These are phyloP conservation scores for Epinephelus coioides DNA, from an alignment of 2,797 vertebrate species.

Conservation along the genomic window DNA sequence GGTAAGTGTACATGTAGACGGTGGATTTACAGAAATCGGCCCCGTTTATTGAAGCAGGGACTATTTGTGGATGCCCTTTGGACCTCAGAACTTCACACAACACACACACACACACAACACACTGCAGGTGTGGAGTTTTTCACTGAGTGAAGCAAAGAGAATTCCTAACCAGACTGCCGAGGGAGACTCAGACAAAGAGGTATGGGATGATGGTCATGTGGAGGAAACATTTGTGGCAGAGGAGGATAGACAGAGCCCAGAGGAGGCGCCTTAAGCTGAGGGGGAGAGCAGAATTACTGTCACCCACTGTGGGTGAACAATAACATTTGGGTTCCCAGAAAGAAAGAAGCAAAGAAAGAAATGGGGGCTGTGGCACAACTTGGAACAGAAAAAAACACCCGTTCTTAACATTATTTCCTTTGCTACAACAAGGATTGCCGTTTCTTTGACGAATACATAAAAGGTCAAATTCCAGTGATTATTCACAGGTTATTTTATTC, in stretches of 20 bases:
- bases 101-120: background rate
- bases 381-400: background rate
- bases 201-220: constrained; percentile 19
- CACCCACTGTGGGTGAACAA: constrained; percentile 17
- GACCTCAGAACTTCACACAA: background rate
- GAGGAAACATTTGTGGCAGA: constrained; percentile 41
- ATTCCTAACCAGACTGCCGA: constrained; percentile 20
- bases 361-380: background rate
- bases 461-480: background rate
- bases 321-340: constrained; percentile 13
- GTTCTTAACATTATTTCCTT: background rate
- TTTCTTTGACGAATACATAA: background rate
- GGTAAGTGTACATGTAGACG: constrained; percentile 18
- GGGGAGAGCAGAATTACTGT: constrained; percentile 18
- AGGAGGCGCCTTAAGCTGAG: constrained; percentile 30
- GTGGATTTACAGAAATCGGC: constrained; percentile 12
- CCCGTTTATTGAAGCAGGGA: background rate
- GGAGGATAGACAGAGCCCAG: constrained; percentile 25
- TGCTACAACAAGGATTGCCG: background rate
- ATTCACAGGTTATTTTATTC: background rate
- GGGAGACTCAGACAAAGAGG: constrained; percentile 41
- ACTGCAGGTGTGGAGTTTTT: constrained; percentile 9
- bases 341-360: background rate
- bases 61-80: constrained; percentile 4
- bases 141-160: constrained; percentile 12